These are phyloP conservation scores for Pammene fasciana DNA, from an alignment of 2,888 invertebrate genomes.

Conservation along the genomic window DNA sequence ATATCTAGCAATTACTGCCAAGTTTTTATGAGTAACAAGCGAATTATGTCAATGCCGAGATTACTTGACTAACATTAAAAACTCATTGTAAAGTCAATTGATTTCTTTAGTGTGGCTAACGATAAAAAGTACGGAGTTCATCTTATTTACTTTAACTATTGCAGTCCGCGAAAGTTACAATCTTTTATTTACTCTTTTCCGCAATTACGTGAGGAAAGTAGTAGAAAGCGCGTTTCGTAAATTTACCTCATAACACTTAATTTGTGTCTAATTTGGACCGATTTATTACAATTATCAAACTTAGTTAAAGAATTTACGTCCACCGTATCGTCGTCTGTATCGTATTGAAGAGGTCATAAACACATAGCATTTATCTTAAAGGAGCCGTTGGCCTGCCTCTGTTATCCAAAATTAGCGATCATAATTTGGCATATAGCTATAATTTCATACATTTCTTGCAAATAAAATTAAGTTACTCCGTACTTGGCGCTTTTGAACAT, in stretches of 20 bases:
- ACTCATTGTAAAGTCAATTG: constrained; percentile 5
- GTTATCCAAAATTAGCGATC: too few species aligned
- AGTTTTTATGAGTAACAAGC: constrained; percentile 4
- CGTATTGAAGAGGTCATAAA: too few species aligned
- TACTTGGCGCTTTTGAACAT: constrained; percentile 20
- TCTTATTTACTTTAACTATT: constrained; percentile 14
- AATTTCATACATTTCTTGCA: too few species aligned
- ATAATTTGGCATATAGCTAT: too few species aligned
- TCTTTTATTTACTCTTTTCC: constrained; percentile 42
- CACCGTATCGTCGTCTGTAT: not conserved
- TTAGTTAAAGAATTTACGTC: not conserved
- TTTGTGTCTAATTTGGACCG: constrained; percentile 22
- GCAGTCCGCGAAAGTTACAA: constrained; percentile 40
- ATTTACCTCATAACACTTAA: constrained; percentile 20
- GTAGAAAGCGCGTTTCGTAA: constrained; percentile 36
- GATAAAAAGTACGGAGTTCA: constrained; percentile 12
- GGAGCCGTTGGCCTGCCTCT: too few species aligned
- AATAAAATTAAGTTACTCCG: too few species aligned
- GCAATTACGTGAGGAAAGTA: constrained; percentile 44
- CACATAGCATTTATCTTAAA: too few species aligned
- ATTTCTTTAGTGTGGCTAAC: constrained; percentile 10
- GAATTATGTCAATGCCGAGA: constrained; percentile 29
- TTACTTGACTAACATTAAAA: constrained; percentile 18
- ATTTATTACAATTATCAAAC: constrained; percentile 1
- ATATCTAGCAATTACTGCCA: constrained; percentile 10